A percentile compares a stretch with the other conserved stretches of the same genome.
phyloP scores from a whole-genome alignment of 2,888 invertebrate species.

The Clivina fossor region DNA sequence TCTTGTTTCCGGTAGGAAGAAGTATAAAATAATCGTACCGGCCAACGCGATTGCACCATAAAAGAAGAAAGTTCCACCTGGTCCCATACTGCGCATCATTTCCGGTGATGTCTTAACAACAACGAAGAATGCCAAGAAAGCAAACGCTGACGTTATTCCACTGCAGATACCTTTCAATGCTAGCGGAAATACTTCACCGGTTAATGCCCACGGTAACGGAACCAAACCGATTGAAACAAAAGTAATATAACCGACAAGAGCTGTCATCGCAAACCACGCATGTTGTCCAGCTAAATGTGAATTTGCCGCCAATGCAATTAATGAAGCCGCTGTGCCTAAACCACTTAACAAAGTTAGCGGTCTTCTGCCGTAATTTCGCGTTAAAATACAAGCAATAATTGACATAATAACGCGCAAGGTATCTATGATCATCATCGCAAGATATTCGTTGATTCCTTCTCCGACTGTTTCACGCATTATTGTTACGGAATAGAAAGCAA shows the following conservation, averaged over 20 bases:
- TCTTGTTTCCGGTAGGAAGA: conserved; percentile 67
- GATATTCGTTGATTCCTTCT: conserved; percentile 63
- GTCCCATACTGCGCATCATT: conserved; percentile 59
- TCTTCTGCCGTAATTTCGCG: conserved; percentile 64
- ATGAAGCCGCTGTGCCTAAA: conserved; percentile 61
- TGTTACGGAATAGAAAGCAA: conserved; percentile 71
- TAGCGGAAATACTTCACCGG: conserved; percentile 71
- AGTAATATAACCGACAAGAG: conserved; percentile 61
- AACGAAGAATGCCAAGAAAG: conserved; percentile 63
- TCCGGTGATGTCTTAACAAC: conserved; percentile 67
- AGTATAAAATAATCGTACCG: conserved; percentile 61
- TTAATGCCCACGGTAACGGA: conserved; percentile 74
- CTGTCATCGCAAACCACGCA: conserved; percentile 50
- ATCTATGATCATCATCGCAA: conserved; percentile 68
- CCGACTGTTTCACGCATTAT: conserved; percentile 65
- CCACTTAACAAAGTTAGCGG: conserved; percentile 67
- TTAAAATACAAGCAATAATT: conserved; percentile 62
- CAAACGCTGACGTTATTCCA: conserved; percentile 63
- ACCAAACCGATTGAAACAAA: conserved; percentile 64
- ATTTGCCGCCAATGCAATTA: conserved; percentile 59
- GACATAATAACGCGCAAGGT: conserved; percentile 64
- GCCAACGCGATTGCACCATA: conserved; percentile 61
- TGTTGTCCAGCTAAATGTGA: conserved; percentile 39
- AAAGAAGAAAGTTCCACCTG: conserved; percentile 60
- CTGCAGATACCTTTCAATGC: conserved; percentile 65